Conservation (phyloP, 1,140 invertebrate species). For the Babylonia areolata region DNA sequence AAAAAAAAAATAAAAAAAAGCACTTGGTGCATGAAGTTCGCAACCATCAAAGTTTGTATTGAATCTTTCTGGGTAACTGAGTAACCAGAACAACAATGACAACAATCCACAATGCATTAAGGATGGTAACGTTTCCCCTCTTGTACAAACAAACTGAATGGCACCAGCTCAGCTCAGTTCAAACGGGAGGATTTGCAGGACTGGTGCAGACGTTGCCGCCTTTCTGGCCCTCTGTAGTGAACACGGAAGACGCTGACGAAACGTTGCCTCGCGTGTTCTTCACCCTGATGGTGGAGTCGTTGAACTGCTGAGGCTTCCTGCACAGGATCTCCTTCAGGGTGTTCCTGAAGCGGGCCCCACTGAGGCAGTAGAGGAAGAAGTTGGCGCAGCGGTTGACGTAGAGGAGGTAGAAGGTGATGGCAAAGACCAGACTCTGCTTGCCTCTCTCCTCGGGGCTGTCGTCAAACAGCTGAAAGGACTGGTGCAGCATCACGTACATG, state of each 20-base stretch:
- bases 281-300: background rate
- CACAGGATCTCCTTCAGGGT: conserved; percentile 48
- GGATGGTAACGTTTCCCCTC: too few relatives aligned
- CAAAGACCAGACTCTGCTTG: conserved; percentile 51
- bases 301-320: background rate
- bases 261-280: background rate
- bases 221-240: background rate
- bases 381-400: conserved; percentile 67
- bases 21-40: too few relatives aligned
- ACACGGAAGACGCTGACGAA: background rate
- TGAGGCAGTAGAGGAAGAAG: conserved; percentile 68
- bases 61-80: too few relatives aligned
- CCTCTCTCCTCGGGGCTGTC: conserved; percentile 29
- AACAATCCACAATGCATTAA: too few relatives aligned
- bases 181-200: background rate
- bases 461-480: conserved; percentile 34
- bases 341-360: conserved; percentile 59
- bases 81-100: too few relatives aligned
- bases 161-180: background rate
- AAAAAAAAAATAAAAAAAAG: too few relatives aligned
- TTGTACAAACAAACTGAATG: too few relatives aligned
- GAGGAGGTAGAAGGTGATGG: conserved; percentile 62
- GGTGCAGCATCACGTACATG: conserved; percentile 44
- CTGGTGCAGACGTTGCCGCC: background rate
- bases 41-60: too few relatives aligned